Conservation (phyloP, 2,797 vertebrate genomes). For the Tenualosa thibaudeaui region DNA sequence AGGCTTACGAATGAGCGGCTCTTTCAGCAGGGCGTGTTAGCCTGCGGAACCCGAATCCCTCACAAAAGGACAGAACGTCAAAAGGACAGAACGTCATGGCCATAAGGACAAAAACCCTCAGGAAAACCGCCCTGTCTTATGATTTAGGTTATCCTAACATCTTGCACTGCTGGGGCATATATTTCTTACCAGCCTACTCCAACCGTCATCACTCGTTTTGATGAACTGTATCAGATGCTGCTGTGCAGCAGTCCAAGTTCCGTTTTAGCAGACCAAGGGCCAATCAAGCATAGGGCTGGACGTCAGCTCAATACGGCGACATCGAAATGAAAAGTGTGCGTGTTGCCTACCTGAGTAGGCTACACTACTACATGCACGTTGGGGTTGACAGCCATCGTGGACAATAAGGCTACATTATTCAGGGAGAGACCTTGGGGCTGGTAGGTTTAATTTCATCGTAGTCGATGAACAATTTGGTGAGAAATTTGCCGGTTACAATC, state of each 20-base stretch:
- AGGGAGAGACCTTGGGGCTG: background rate
- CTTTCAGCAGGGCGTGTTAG: slow-evolving; percentile 21
- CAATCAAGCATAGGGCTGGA: background rate
- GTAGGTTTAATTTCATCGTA: background rate
- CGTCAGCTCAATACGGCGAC: background rate
- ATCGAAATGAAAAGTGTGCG: background rate
- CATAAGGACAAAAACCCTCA: background rate
- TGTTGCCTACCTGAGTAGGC: background rate
- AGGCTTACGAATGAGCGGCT: background rate
- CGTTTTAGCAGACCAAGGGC: background rate
- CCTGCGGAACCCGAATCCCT: slow-evolving; percentile 35
- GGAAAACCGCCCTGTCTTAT: background rate
- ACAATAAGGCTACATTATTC: background rate
- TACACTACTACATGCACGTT: background rate
- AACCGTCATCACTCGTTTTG: background rate
- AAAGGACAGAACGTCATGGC: background rate
- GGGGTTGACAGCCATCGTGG: background rate
- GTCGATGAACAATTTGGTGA: background rate
- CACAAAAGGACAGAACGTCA: background rate
- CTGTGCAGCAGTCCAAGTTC: background rate
- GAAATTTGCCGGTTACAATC: background rate
- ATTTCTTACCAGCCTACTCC: background rate
- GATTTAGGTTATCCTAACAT: background rate
- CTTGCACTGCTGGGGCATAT: background rate
- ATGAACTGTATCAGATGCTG: no score